Percentiles rank a stretch among this genome's conserved stretches.
Conservation (phyloP, 2,797 vertebrate genomes). For the Notolepis coatsorum region DNA sequence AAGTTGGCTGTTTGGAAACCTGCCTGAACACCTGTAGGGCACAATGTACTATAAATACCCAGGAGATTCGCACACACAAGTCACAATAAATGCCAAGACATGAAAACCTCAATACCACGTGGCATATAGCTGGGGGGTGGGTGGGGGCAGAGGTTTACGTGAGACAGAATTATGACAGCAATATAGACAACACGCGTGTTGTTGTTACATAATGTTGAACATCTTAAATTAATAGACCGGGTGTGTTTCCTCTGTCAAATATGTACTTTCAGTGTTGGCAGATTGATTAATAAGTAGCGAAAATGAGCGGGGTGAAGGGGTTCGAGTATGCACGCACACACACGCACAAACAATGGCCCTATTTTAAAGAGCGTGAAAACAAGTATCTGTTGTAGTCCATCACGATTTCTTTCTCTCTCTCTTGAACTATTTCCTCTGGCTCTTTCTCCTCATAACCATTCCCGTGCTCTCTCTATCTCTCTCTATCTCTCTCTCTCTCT, state of each 20-base stretch:
- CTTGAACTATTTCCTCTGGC: conserved; percentile 1
- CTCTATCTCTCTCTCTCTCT: background rate
- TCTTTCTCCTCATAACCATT: conserved; percentile 1
- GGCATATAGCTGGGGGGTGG: too few relatives aligned
- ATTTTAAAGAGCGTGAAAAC: conserved; percentile 65
- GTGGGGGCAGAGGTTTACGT: conserved; percentile 9
- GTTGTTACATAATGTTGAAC: conserved; percentile 46
- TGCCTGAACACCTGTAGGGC: conserved; percentile 24
- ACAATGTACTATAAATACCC: background rate
- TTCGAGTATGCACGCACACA: conserved; percentile 43
- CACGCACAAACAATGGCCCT: conserved; percentile 60
- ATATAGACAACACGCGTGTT: conserved; percentile 34
- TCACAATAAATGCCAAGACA: too few relatives aligned
- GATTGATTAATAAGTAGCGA: conserved; percentile 58
- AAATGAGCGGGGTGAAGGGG: conserved; percentile 50
- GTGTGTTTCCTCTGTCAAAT: conserved; percentile 66
- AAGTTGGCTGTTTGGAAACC: conserved; percentile 59
- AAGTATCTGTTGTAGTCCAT: conserved; percentile 43
- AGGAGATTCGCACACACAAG: too few relatives aligned
- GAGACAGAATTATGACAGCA: conserved; percentile 20
- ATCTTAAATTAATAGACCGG: conserved; percentile 52
- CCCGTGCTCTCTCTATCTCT: background rate
- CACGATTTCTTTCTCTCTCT: conserved; percentile 27
- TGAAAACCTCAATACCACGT: too few relatives aligned
- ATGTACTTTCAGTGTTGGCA: conserved; percentile 61